phyloP scores from a whole-genome alignment of 2,888 invertebrate genomes.

The Neria commutata region DNA sequence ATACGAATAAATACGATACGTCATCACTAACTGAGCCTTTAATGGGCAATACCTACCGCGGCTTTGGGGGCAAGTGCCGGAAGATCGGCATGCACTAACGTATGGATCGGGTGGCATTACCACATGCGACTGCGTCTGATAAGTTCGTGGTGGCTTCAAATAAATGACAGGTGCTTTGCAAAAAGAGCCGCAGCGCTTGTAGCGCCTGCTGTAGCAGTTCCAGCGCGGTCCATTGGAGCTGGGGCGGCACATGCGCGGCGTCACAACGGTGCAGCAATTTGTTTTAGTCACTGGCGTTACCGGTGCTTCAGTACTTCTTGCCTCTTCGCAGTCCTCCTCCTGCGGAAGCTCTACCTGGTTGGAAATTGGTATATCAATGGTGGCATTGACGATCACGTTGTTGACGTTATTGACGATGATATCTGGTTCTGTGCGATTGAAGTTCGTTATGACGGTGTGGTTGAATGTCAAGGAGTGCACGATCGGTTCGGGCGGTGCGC shows the following conservation, averaged over 20 bases:
- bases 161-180: conserved; percentile 44
- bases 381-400: conserved; percentile 39
- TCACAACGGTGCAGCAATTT: conserved; percentile 46
- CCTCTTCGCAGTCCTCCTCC: conserved; percentile 12
- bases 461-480: conserved; percentile 25
- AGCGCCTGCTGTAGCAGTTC: conserved; percentile 44
- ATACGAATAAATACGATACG: too few species aligned
- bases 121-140: conserved; percentile 21
- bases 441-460: conserved; percentile 29
- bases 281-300: background rate
- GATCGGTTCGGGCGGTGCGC: conserved; percentile 33
- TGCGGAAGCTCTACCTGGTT: background rate
- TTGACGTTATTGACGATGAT: conserved; percentile 40
- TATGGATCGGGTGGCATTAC: conserved; percentile 40
- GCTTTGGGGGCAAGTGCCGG: conserved; percentile 30
- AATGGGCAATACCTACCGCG: conserved; percentile 36
- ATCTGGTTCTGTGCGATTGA: conserved; percentile 27
- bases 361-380: conserved; percentile 24
- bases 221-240: conserved; percentile 30
- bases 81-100: conserved; percentile 22
- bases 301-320: background rate
- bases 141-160: conserved; percentile 33
- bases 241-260: conserved; percentile 45
- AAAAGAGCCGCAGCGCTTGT: conserved; percentile 43
- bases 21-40: too few species aligned